phyloP scores from a whole-genome alignment of 2,888 invertebrate species.

The Horisme vitalbata region DNA sequence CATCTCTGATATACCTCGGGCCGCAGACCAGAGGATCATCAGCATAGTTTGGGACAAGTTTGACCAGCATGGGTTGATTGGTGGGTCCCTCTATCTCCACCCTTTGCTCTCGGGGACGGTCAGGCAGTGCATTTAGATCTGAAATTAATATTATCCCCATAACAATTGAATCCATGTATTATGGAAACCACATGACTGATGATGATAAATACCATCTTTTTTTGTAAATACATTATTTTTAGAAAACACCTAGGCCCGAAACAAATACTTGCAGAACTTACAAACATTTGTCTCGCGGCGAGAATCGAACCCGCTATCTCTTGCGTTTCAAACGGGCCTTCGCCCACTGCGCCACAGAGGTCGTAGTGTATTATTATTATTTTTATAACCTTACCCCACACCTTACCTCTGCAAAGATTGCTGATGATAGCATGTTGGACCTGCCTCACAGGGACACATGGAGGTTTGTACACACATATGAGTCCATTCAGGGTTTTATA shows the following conservation, averaged over 20 bases:
- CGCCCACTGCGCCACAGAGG: too few species aligned
- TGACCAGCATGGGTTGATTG: conserved; percentile 80
- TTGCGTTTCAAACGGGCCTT: too few species aligned
- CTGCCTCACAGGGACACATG: conserved; percentile 78
- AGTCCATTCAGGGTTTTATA: conserved; percentile 89
- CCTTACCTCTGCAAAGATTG: conserved; percentile 89
- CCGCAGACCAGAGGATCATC: conserved; percentile 90
- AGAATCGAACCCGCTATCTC: too few species aligned
- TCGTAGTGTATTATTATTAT: too few species aligned
- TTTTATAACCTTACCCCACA: too few species aligned
- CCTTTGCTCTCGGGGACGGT: conserved; percentile 82
- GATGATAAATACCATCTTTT: too few species aligned
- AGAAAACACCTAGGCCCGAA: too few species aligned
- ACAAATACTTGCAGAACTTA: too few species aligned
- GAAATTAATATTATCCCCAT: conserved; percentile 26
- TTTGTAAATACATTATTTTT: too few species aligned
- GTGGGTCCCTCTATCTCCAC: conserved; percentile 86
- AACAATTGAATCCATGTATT: too few species aligned
- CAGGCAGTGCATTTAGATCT: conserved; percentile 89
- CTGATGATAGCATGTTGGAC: conserved; percentile 82
- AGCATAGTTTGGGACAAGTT: conserved; percentile 86
- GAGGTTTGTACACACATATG: conserved; percentile 90
- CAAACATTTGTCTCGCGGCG: too few species aligned
- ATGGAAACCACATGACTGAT: too few species aligned
- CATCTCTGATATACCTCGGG: conserved; percentile 86